Evolutionary conservation across 2,888 invertebrate species (phyloP), one percentile per base, ranked within the genome.

Genomic region (Branchinecta sandiegonensis): DNA sequence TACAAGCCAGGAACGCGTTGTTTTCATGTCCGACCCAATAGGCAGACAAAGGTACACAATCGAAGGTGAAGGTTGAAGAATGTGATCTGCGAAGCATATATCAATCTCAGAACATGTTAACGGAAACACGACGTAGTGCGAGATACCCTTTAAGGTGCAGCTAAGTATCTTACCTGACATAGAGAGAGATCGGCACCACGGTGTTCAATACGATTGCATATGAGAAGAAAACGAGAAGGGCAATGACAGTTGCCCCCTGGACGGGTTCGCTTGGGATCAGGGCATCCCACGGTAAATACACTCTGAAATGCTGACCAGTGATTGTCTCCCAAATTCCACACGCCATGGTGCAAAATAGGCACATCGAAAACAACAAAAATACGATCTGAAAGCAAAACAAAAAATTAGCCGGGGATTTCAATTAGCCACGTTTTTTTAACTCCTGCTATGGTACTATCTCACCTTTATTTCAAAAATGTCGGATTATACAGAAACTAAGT

Each of bases 131-230:
- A 23, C 3, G 23, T 23, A 23, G 23, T 23, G 3, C 23, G 23
- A 23, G 23, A 23, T 23, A 3, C 3, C 23, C 23, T 23, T 23
- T 23, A 23, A 23, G 37, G 37, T 37, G 2, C 37, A 37, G 0
- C 4, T 37, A 37, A 37, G n/a, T 12, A 10, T 70, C 81, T 79
- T 74, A 89, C 95, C 86, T 95, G 77, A 97, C 96, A 82, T 99
- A 97, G 72, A 99, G 85, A 75, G 96, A 97, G 79, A 99, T 99
- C 81, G 97, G 97, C 84, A 99, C 97, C 76, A 97, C 95, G 76
- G 97, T 99, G 83, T 99, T 99, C 80, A 99, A 86, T 75, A 99
- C 93, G 80, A 99, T 99, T 77, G 95, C 93, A 81, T 99, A 99
- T 50, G 97, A 97, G 84, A 99, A 95, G 85, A 99, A 99, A 73